Conservation (phyloP, 2,888 invertebrate genomes). For the Platycheirus albimanus region DNA sequence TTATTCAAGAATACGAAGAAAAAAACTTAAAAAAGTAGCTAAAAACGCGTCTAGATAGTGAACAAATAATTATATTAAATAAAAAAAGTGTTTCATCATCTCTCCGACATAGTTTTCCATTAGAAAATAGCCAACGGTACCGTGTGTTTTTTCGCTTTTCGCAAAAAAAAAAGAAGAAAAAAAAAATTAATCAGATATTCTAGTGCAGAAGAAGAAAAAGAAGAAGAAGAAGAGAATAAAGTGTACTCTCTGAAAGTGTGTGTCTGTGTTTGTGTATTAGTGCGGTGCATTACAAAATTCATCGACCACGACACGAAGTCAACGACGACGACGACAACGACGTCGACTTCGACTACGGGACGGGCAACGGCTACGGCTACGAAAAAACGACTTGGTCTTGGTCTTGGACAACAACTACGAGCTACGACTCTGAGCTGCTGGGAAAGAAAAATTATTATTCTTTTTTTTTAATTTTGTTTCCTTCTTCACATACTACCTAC, state of each 20-base stretch:
- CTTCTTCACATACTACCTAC: constrained; percentile 1
- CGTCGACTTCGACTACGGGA: no score
- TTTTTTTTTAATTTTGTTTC: neutral
- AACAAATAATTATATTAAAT: constrained; percentile 30
- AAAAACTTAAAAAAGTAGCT: constrained; percentile 52
- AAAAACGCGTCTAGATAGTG: constrained; percentile 45
- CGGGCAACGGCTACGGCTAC: constrained; percentile 34
- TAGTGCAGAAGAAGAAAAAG: constrained; percentile 56
- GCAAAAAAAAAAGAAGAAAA: constrained; percentile 15
- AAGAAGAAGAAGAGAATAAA: constrained; percentile 48
- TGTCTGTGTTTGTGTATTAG: constrained; percentile 75
- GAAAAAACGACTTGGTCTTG: no score
- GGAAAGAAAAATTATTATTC: constrained; percentile 29
- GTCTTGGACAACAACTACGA: constrained; percentile 35
- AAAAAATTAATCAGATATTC: constrained; percentile 65
- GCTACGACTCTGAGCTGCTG: constrained; percentile 41
- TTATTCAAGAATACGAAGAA: constrained; percentile 71
- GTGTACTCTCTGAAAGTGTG: constrained; percentile 67
- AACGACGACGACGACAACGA: constrained; percentile 21
- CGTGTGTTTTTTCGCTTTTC: constrained; percentile 58
- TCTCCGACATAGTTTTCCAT: constrained; percentile 23
- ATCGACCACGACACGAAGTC: constrained; percentile 73
- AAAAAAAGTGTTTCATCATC: constrained; percentile 38
- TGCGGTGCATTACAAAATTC: constrained; percentile 74
- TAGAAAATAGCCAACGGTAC: constrained; percentile 34